phyloP scores from a whole-genome alignment of 2,797 vertebrate genomes.

The Aeoliscus strigatus region DNA sequence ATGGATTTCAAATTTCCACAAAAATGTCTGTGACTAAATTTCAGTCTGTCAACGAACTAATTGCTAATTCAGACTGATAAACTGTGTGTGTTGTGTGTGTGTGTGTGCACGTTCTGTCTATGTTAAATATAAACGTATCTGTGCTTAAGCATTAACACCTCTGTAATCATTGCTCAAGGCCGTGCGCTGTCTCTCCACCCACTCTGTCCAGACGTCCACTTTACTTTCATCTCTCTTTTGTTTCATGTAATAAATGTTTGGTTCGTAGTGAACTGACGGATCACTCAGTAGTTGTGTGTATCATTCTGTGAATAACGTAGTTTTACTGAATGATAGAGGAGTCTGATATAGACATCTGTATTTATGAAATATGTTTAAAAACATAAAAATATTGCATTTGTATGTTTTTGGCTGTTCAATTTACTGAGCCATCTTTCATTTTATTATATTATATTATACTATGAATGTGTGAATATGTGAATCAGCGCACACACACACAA shows the following conservation, averaged over 20 bases:
- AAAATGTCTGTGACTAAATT: too few relatives aligned
- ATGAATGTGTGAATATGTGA: too few relatives aligned
- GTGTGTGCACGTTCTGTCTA: conserved; percentile 17
- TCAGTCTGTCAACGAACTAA: too few relatives aligned
- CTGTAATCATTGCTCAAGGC: conserved; percentile 53
- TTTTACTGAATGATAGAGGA: not conserved
- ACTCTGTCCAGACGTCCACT: not conserved
- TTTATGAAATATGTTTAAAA: conserved; percentile 4
- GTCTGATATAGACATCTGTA: not conserved
- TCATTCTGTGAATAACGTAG: too few relatives aligned
- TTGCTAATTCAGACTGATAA: too few relatives aligned
- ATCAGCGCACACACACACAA: too few relatives aligned
- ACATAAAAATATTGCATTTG: conserved; percentile 16
- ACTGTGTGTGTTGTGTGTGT: conserved; percentile 1
- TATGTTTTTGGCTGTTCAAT: conserved; percentile 5
- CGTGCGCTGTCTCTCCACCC: conserved; percentile 14
- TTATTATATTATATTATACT: too few relatives aligned
- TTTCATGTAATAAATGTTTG: too few relatives aligned
- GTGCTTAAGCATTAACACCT: conserved; percentile 68
- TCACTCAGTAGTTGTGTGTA: too few relatives aligned
- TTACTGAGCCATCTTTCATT: too few relatives aligned
- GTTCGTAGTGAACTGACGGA: too few relatives aligned
- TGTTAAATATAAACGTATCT: conserved; percentile 38
- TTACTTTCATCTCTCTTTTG: conserved; percentile 5
- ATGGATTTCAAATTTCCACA: too few relatives aligned